A percentile compares a stretch with the other conserved stretches of the same genome.
phyloP scores from a whole-genome alignment of 2,888 invertebrate genomes.

The Coenonympha glycerion region DNA sequence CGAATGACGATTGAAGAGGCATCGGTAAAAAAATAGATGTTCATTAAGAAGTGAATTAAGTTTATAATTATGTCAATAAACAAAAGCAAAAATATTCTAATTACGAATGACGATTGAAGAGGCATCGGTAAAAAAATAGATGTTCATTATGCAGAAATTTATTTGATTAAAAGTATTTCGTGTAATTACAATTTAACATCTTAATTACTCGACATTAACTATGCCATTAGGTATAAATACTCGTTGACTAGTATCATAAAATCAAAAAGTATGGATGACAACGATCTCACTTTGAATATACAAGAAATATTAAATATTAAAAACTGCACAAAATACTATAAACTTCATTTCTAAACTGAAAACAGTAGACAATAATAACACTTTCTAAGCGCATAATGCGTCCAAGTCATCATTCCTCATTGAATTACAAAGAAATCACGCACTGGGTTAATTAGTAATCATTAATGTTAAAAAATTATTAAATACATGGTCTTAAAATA shows the following conservation, averaged over 20 bases:
- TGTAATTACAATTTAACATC: slow-evolving; percentile 66
- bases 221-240: slow-evolving; percentile 63
- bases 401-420: too few species aligned
- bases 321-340: too few species aligned
- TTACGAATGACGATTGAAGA: slow-evolving; percentile 15
- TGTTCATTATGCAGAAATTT: slow-evolving; percentile 62
- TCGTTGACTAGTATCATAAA: slow-evolving; percentile 61
- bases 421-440: too few species aligned
- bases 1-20: slow-evolving; percentile 20
- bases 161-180: slow-evolving; percentile 64
- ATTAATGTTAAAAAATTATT: too few species aligned
- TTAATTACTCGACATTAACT: slow-evolving; percentile 51
- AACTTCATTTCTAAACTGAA: too few species aligned
- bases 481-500: too few species aligned
- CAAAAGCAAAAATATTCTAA: neutral
- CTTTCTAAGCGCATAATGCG: too few species aligned
- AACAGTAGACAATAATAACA: too few species aligned
- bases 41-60: slow-evolving; percentile 35
- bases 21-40: slow-evolving; percentile 47
- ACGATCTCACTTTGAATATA: neutral
- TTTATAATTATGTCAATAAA: slow-evolving; percentile 7
- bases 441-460: too few species aligned
- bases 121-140: slow-evolving; percentile 46
- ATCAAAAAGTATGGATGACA: slow-evolving; percentile 29
- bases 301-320: neutral